Conservation (phyloP, 2,797 vertebrate genomes). For the Pipistrellus kuhlii region DNA sequence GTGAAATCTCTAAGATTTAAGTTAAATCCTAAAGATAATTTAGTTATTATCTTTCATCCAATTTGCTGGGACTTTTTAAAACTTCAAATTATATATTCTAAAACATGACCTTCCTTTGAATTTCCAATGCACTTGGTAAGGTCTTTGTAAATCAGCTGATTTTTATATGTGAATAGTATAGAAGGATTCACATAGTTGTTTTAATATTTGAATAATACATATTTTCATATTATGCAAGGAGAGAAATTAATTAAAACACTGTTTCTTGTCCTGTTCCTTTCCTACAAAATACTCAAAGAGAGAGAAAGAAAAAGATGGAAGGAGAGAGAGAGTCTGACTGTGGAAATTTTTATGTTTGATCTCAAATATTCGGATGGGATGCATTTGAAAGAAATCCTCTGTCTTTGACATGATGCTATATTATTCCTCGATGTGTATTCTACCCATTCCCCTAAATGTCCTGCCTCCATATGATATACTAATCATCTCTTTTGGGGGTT, state of each 20-base stretch:
- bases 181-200: neutral
- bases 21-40: neutral
- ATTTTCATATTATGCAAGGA: neutral
- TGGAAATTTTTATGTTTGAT: neutral
- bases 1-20: neutral
- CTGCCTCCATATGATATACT: neutral
- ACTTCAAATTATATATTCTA: neutral
- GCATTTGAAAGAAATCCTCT: slow-evolving; percentile 9
- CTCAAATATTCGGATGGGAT: neutral
- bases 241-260: neutral
- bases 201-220: neutral
- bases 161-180: neutral
- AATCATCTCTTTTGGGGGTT: neutral
- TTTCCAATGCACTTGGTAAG: neutral
- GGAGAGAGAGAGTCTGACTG: neutral
- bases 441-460: neutral
- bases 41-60: neutral
- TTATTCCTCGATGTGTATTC: neutral
- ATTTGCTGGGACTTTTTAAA: neutral
- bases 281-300: neutral
- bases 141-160: neutral
- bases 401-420: neutral
- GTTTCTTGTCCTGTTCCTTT: neutral
- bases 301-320: neutral
- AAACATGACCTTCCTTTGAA: neutral